Evolutionary conservation across 2,888 invertebrate genomes (phyloP), one percentile per base, ranked within the genome.

Genomic region (Cryptophagus acutangulus): DNA sequence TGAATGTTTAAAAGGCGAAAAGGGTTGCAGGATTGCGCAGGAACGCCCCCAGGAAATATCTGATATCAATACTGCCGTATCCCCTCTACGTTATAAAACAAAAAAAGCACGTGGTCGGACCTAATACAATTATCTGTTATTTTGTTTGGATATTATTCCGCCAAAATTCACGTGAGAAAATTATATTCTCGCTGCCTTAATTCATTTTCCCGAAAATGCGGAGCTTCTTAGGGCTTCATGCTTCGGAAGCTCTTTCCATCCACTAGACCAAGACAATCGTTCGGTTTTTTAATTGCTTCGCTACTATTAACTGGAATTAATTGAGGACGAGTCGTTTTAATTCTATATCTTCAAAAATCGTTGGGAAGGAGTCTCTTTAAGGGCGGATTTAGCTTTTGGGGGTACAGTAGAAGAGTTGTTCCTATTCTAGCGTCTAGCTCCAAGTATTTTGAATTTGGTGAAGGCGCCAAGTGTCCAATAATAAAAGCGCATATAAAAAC

Each of bases 1-100:
- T 26, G 12, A 26, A 26, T 26, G 12, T 26, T 26, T 26, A 13
- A 26, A 26, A 26, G 26, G n/a, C 26, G 31, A 15, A 10, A 31
- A 16, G 31, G 31, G 31, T 13, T 8, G 31, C 13, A 20, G 43
- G 54, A 53, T 51, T 52, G 53, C 52, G 51, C 45, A 45, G 49
- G 52, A 55, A 58, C 59, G 61, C 59, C 47, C 55, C 49, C 58
- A 48, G 47, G 46, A 52, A 60, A 61, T 65, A 64, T 64, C 62
- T 61, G 64, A 65, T 65, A 65, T 65, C 66, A 63, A 66, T 65
- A 65, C 61, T 54, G 48, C 50, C 51, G 46, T 52, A 51, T 52
- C 51, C 52, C 51, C 49, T 48, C 48, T 41, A 41, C 40, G 41
- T 40, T 33, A 49, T 41, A 52, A 51, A 53, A 51, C 48, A 54